Evolutionary conservation across 2,113 vertebrate species (phyloP).

Genomic region (Lichenostomus cassidix): DNA sequence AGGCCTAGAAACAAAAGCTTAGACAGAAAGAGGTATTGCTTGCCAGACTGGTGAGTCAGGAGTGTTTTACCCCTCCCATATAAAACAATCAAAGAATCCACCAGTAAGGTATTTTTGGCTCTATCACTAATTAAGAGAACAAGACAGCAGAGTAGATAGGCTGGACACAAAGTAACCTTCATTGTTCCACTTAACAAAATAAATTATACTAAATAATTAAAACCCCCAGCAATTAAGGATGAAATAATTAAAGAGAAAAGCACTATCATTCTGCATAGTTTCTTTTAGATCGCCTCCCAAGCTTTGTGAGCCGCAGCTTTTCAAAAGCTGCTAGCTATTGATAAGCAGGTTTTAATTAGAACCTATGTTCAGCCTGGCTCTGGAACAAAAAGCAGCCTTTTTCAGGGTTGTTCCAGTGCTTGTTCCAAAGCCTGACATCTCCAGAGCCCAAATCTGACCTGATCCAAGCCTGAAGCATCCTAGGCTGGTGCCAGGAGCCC

Average conservation of each 20-base stretch:
- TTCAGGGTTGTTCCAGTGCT: not conserved
- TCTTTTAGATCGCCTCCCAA: not conserved
- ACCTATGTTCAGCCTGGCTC: not conserved
- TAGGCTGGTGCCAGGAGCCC: not conserved
- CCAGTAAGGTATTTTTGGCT: not conserved
- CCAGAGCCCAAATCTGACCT: not conserved
- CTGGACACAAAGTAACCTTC: not conserved
- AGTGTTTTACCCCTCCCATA: not conserved
- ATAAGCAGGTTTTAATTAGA: constrained; percentile 29
- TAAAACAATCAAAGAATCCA: not conserved
- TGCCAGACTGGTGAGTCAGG: not conserved
- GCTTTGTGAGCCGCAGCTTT: not conserved
- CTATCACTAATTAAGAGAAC: not conserved
- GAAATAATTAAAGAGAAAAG: not conserved
- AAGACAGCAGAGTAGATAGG: not conserved
- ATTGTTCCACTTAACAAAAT: not conserved
- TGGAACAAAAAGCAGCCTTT: not conserved
- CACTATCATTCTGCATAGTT: not conserved
- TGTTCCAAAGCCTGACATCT: not conserved
- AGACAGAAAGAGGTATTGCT: not conserved
- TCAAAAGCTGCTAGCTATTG: not conserved
- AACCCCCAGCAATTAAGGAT: not conserved
- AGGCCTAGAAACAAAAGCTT: not conserved
- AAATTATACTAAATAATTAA: constrained; percentile 5
- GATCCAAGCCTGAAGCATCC: not conserved